Base-by-base conservation (phyloP, 2,113 vertebrate genomes). In the Perca flavescens region DNA sequence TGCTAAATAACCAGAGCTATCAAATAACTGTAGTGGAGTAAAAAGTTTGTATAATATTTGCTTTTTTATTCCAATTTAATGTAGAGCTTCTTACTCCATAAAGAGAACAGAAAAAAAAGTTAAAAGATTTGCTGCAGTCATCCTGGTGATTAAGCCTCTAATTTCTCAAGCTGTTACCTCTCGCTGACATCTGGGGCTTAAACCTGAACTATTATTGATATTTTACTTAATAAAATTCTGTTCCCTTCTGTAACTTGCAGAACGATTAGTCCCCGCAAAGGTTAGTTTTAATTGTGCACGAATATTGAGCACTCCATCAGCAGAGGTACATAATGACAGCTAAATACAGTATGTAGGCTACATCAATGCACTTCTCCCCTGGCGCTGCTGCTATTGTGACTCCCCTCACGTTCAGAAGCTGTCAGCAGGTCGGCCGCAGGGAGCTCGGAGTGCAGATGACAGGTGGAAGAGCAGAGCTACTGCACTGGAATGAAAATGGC, bases 401-500 rank as follows among this genome's bases (percentile, higher is more conserved):
- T 89, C 86, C 81, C 79, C 83, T 92, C 85, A 86, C 82, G 86
- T 88, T 87, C 83, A 17, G 90, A 15, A 67, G 87, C 91, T 94
- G 93, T 95, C 94, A 93, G 88, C 93, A 75, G 78, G 84, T 85
- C 62, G 22, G 86, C 83, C 66, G 49, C 72, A 0, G 83, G 82
- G 74, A 77, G 79, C 86, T 66, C 77, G 36, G 86, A 88, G 90
- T 77, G 84, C 79, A 89, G 90, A 88, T 93, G 94, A 94, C 94
- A 94, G 94, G 93, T 94, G 94, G 91, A 84, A 89, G 91, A 92
- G 84, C 87, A 84, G 82, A 86, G 83, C 78, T 74, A 83, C 86
- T 61, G 91, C 61, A 15, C 81, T 82, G 92, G 91, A 94, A 94
- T 93, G 88, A 94, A 95, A 94, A 91, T 92, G 92, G 89, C 88